Base-by-base conservation (phyloP, 2,888 invertebrate genomes). In the Sceliomorpha sp. region DNA sequence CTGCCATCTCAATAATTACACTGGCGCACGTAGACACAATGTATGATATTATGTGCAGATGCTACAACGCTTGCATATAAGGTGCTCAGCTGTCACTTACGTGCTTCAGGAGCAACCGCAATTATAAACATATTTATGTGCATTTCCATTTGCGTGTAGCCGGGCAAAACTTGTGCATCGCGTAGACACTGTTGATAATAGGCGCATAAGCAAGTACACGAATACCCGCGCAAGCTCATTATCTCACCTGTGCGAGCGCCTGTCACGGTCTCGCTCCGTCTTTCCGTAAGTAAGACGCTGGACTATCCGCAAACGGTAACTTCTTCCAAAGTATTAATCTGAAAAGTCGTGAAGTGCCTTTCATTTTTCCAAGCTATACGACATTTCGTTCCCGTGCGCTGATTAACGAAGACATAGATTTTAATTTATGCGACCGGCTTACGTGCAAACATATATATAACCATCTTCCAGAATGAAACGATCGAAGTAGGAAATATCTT, bases 31-130 rank as follows among this genome's bases (percentile, higher is more conserved):
- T 20, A 42, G 15, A 47, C n/a, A 15, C 17, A 26, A 48, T 42
- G 32, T 34, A 14, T n/a, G n/a, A 55, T 40, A 39, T 44, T 39
- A 55, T 50, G 39, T 31, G 36, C 26, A 29, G 13, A 40, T 37
- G 56, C 27, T 39, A 31, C 34, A 40, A 45, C 48, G 42, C 37
- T 44, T 60, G 32, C 83, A 75, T 83, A 82, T 82, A 82, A 80
- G 83, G 83, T 81, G 80, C 78, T 81, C 77, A 76, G 79, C 81
- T 83, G 85, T 85, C 84, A 83, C 79, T 83, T 83, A 81, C 74
- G 63, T 75, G 74, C 78, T 79, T 78, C 82, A 73, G 79, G 75
- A 82, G 81, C 82, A 78, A 79, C 84, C 83, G 84, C 83, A 82
- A 85, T 85, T 85, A 84, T 78, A 39, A 36, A 27, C 45, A 42